Evolutionary conservation across 2,797 vertebrate species (phyloP).

Genomic region (Hapalemur alaotrensis): DNA sequence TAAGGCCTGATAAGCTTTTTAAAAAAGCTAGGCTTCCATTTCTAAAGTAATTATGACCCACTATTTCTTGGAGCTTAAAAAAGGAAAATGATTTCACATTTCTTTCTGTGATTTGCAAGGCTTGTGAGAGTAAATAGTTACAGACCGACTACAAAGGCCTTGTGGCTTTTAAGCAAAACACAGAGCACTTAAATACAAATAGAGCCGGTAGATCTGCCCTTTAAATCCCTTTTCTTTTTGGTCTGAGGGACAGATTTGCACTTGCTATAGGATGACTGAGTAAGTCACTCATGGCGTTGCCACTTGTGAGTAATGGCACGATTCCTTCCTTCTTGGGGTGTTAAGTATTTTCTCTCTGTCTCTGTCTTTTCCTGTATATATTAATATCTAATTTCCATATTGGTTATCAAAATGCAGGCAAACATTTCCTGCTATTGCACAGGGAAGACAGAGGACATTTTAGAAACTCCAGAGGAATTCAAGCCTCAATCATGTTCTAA

Average conservation of each 20-base stretch:
- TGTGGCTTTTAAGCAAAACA: slow-evolving; percentile 3
- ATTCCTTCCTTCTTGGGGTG: slow-evolving; percentile 66
- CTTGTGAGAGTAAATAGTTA: not conserved
- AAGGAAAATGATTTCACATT: slow-evolving; percentile 37
- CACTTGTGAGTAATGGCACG: not conserved
- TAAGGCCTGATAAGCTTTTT: not conserved
- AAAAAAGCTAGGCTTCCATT: not conserved
- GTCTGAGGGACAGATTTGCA: slow-evolving; percentile 39
- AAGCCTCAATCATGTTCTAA: slow-evolving; percentile 69
- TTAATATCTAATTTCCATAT: slow-evolving; percentile 66
- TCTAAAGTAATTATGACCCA: slow-evolving; percentile 26
- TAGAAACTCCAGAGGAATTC: slow-evolving; percentile 72
- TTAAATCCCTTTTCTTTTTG: slow-evolving; percentile 23
- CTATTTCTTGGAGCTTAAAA: not conserved
- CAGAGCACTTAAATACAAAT: not conserved
- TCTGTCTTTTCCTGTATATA: slow-evolving; percentile 65
- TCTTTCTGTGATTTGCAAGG: slow-evolving; percentile 28
- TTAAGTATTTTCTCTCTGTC: slow-evolving; percentile 62
- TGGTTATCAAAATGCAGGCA: slow-evolving; percentile 73
- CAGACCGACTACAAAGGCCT: not conserved
- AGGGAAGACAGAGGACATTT: slow-evolving; percentile 64
- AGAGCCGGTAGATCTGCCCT: slow-evolving; percentile 11
- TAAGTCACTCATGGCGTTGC: slow-evolving; percentile 55
- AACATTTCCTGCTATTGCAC: slow-evolving; percentile 47
- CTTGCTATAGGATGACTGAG: slow-evolving; percentile 61